These are phyloP conservation scores for Xenopus tropicalis DNA, from an alignment of 2,113 vertebrate species.

Conservation along the genomic window UCB_Xtro_10.0 CM004444.2:14859001-14859500, in stretches of 20 bases:
- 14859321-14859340: too few relatives aligned
- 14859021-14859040: not conserved
- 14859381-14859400: too few relatives aligned
- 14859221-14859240: conserved; percentile 52
- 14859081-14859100: conserved; percentile 52
- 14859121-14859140: conserved; percentile 57
- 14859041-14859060: conserved; percentile 8
- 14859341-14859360: too few relatives aligned
- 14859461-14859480: too few relatives aligned
- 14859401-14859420: too few relatives aligned
- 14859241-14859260: conserved; percentile 60
- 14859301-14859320: conserved; percentile 45
- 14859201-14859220: conserved; percentile 80
- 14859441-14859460: too few relatives aligned
- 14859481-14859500: too few relatives aligned
- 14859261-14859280: conserved; percentile 42
- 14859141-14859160: conserved; percentile 69
- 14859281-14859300: conserved; percentile 49
- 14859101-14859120: conserved; percentile 56
- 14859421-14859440: too few relatives aligned
- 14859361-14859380: too few relatives aligned
- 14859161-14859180: conserved; percentile 76
- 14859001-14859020: not conserved
- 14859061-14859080: conserved; percentile 4
- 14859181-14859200: conserved; percentile 76